Evolutionary conservation across 2,888 invertebrate species (phyloP).

Genomic region (Andrena bucephala): DNA sequence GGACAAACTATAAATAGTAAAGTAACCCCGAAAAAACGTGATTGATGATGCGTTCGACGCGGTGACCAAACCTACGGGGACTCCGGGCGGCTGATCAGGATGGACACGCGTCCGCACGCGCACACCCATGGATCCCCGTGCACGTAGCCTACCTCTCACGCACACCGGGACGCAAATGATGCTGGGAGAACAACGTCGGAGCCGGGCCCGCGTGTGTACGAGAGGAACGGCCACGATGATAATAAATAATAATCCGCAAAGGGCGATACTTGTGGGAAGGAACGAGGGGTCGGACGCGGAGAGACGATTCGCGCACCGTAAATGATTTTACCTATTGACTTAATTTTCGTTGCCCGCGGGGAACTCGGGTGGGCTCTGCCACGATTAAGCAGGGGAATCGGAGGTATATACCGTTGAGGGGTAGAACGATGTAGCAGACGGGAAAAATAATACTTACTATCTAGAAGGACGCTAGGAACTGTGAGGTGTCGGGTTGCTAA

Average conservation of each 20-base stretch:
- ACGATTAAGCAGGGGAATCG: neutral
- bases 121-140: slow-evolving; percentile 11
- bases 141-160: neutral
- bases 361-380: neutral
- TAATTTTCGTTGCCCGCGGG: slow-evolving; percentile 54
- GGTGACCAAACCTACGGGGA: slow-evolving; percentile 71
- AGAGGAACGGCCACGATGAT: slow-evolving; percentile 61
- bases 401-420: neutral
- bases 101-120: slow-evolving; percentile 68
- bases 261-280: slow-evolving; percentile 76
- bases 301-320: slow-evolving; percentile 46
- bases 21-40: slow-evolving; percentile 68
- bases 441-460: neutral
- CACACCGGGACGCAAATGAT: slow-evolving; percentile 52
- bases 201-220: slow-evolving; percentile 34
- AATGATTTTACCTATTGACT: slow-evolving; percentile 69
- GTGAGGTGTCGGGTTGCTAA: neutral
- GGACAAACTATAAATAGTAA: slow-evolving; percentile 77
- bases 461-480: neutral
- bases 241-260: slow-evolving; percentile 81
- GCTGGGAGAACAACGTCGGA: slow-evolving; percentile 50
- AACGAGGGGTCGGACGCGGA: slow-evolving; percentile 47
- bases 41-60: slow-evolving; percentile 72
- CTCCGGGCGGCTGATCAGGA: slow-evolving; percentile 62
- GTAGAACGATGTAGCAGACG: neutral